Percentiles rank a stretch among this genome's conserved stretches.
phyloP scores from a whole-genome alignment of 2,888 invertebrate species.

The Cyclophora punctaria region DNA sequence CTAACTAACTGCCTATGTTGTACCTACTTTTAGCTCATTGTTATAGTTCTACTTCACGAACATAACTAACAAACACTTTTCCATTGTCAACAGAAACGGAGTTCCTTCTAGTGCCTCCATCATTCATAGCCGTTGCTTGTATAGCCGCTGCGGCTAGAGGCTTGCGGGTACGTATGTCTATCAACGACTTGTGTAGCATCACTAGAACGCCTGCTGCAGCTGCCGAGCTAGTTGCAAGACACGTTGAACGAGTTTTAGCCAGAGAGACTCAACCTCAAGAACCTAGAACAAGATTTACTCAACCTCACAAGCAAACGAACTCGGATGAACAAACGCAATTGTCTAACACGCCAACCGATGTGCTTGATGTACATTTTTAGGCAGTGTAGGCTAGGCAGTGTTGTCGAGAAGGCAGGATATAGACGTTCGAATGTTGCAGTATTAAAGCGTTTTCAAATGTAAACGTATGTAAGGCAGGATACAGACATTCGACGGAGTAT shows the following conservation, averaged over 20 bases:
- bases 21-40: no score
- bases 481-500: no score
- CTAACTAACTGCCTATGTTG: no score
- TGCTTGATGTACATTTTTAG: slow-evolving; percentile 77
- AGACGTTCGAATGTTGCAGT: no score
- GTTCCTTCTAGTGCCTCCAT: slow-evolving; percentile 81
- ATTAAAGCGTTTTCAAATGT: no score
- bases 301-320: slow-evolving; percentile 41
- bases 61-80: slow-evolving; percentile 7
- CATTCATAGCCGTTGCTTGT: slow-evolving; percentile 81
- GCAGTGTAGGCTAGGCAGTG: background rate
- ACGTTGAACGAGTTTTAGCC: slow-evolving; percentile 76
- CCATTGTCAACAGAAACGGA: slow-evolving; percentile 78
- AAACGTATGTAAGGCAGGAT: no score
- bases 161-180: slow-evolving; percentile 61
- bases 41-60: no score
- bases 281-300: slow-evolving; percentile 43
- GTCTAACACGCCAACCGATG: slow-evolving; percentile 78
- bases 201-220: slow-evolving; percentile 66
- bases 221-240: slow-evolving; percentile 72
- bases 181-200: slow-evolving; percentile 59
- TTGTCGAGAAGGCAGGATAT: no score
- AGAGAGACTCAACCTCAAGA: slow-evolving; percentile 71
- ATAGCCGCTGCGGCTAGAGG: slow-evolving; percentile 81
- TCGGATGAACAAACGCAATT: slow-evolving; percentile 52